Base-by-base conservation (phyloP, 2,797 vertebrate species). In the Rhyacichthys aspro region DNA sequence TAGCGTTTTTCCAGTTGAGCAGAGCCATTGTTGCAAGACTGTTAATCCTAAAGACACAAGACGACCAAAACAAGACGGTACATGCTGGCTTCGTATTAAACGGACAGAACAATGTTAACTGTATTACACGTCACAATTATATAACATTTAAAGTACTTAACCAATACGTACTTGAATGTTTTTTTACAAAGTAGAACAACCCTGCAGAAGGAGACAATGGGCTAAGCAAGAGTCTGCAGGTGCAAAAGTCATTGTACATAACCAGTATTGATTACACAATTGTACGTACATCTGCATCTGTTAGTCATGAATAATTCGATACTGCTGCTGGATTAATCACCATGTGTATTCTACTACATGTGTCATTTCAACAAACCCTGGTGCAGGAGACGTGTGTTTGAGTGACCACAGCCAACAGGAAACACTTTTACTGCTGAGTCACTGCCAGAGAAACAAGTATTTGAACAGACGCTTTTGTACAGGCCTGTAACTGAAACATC, bases 1-100 rank as follows among this genome's bases (percentile, higher is more conserved):
- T 71, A 47, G 58, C 59, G 46, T 59, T 78, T 76, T 75, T 77
- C 66, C 67, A 49, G 46, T 63, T 59, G 67, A 69, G 28, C 53
- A 47, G 67, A 67, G 39, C 44, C 36, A 48, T 68, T 72, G 43
- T 60, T 18, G 32, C 37, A 15, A 15, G 44, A 61, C 12, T 9
- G 28, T 61, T 23, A 46, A 11, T 34, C 52, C 17, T 67, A 9
- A 46, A 60, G 32, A 36, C 11, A 16, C 46, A 19, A 0, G 23
- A 10, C 41, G 15, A 43, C 17, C 50, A 12, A 36, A 32, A 44
- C 37, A 39, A 11, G 1, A 4, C 11, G 23, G 38, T 42, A 16
- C 52, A 15, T 16, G 38, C 2, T 15, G 12, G 17, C 33, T 11
- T 14, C 37, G 15, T 50, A 17, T 16, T 32, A 14, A 36, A 32